Conservation (phyloP, 2,113 vertebrate genomes). For the Cochlearius cochlearius region DNA sequence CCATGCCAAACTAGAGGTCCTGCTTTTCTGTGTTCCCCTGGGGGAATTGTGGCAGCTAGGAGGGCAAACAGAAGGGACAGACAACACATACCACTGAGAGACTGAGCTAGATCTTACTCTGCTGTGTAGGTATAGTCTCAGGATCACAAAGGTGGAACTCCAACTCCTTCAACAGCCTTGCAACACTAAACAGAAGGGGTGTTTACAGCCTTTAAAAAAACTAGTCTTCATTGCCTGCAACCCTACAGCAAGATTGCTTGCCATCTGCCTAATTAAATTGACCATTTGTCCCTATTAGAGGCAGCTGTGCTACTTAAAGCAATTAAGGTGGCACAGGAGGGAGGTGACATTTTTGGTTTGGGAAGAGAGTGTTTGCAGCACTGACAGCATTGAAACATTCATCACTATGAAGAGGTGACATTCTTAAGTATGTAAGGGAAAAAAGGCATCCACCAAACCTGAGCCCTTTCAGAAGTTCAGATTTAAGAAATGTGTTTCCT, state of each 20-base stretch:
- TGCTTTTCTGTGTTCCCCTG: not conserved
- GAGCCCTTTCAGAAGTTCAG: not conserved
- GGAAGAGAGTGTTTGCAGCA: not conserved
- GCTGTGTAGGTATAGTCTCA: not conserved
- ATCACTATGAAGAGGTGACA: not conserved
- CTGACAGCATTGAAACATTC: not conserved
- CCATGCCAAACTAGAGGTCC: not conserved
- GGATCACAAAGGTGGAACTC: not conserved
- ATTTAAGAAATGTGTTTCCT: not conserved
- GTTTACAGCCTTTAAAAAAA: not conserved
- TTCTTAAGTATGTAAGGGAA: not conserved
- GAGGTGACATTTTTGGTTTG: not conserved
- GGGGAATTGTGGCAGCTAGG: not conserved
- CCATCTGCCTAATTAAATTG: slow-evolving; percentile 32
- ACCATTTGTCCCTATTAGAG: slow-evolving; percentile 14
- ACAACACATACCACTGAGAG: not conserved
- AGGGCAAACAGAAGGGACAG: not conserved
- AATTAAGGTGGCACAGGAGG: not conserved
- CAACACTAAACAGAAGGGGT: not conserved
- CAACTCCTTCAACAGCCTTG: not conserved
- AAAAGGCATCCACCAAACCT: not conserved
- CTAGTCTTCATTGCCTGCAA: not conserved
- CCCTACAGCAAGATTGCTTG: not conserved
- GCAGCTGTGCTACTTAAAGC: slow-evolving; percentile 4
- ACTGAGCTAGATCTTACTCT: not conserved